Percentiles rank a stretch among this genome's conserved stretches.
Conservation (phyloP, 2,113 vertebrate species). For the Brachionichthys hirsutus region DNA sequence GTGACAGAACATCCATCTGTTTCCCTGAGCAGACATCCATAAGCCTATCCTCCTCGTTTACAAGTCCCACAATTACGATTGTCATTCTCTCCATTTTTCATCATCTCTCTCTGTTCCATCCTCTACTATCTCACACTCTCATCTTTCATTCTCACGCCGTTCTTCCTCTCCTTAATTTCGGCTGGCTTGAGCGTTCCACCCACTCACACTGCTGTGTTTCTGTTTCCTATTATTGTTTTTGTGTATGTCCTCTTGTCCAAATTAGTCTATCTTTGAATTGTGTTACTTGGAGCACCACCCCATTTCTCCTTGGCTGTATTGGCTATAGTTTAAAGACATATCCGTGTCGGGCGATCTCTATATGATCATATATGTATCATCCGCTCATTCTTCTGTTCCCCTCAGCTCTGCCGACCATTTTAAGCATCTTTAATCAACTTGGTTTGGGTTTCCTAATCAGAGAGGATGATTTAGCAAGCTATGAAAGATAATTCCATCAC, state of each 20-base stretch:
- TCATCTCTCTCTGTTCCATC: not conserved
- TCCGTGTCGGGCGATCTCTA: not conserved
- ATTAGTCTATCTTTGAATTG: constrained; percentile 1
- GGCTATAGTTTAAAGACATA: not conserved
- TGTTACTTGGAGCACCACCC: not conserved
- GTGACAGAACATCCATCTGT: constrained; percentile 59
- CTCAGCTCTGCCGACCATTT: not conserved
- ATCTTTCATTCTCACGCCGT: constrained; percentile 1
- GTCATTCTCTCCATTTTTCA: constrained; percentile 10
- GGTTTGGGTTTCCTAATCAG: not conserved
- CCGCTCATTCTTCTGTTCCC: not conserved
- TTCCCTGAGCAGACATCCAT: constrained; percentile 36
- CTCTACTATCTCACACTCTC: not conserved
- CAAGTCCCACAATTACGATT: constrained; percentile 6
- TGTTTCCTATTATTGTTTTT: constrained; percentile 13
- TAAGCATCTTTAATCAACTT: not conserved
- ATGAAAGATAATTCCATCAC: no score
- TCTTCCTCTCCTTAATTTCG: constrained; percentile 1
- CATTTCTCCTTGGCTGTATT: not conserved
- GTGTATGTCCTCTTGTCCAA: constrained; percentile 5
- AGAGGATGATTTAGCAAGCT: no score
- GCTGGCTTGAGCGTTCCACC: not conserved
- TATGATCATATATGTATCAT: no score
- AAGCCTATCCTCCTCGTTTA: constrained; percentile 22
- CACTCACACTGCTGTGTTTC: not conserved